phyloP scores from a whole-genome alignment of 2,888 invertebrate species.

The Leucania comma region DNA sequence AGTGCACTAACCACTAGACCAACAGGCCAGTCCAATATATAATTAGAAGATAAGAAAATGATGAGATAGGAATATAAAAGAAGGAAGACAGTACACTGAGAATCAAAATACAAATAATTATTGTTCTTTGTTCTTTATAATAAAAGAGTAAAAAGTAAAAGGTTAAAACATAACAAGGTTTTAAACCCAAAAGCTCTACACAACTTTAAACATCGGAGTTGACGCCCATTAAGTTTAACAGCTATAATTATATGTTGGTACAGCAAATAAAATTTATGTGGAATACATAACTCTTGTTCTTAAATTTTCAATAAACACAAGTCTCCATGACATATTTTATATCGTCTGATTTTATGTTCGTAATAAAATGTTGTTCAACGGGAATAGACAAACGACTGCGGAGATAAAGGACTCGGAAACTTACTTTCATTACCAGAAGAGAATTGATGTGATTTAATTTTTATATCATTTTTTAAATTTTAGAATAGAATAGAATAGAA shows the following conservation, averaged over 20 bases:
- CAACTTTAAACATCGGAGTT: conserved; percentile 35
- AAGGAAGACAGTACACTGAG: background rate
- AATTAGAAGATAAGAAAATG: no score
- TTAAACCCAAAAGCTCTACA: conserved; percentile 10
- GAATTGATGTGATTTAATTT: no score
- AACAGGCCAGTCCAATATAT: no score
- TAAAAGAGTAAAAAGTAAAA: background rate
- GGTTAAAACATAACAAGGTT: background rate
- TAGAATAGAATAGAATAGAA: no score
- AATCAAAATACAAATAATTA: background rate
- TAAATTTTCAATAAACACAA: conserved; percentile 55
- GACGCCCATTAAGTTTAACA: conserved; percentile 38
- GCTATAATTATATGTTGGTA: conserved; percentile 36
- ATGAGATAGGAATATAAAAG: no score
- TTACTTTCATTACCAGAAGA: background rate
- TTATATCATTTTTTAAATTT: no score
- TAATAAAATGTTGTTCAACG: conserved; percentile 46
- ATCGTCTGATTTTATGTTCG: conserved; percentile 43
- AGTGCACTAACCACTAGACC: no score
- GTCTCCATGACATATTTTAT: conserved; percentile 54
- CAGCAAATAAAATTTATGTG: conserved; percentile 49
- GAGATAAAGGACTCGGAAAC: background rate
- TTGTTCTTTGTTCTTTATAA: background rate
- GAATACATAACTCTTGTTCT: conserved; percentile 38
- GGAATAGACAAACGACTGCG: conserved; percentile 24